Conservation (phyloP, 2,113 vertebrate species). For the Amia ocellicauda region DNA sequence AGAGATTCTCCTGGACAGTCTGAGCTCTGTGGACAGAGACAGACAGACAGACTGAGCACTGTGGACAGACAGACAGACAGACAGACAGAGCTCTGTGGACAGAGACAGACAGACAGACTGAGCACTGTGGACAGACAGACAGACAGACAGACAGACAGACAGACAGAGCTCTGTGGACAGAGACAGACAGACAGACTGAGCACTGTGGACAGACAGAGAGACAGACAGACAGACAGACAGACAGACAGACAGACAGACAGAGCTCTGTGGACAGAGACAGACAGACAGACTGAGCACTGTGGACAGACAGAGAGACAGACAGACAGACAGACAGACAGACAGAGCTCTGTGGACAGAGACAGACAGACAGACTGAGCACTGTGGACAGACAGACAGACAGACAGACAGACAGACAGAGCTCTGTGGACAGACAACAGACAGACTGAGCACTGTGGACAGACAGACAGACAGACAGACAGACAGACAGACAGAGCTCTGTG, state of each 20-base stretch:
- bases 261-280: no score
- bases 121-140: background rate
- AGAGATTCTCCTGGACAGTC: background rate
- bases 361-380: background rate
- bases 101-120: conserved; percentile 13
- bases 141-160: background rate
- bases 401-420: conserved; percentile 10
- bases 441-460: no score
- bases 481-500: background rate
- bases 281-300: no score
- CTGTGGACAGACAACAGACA: no score
- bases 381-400: conserved; percentile 3
- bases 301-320: background rate
- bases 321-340: no score
- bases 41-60: no score
- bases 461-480: conserved; percentile 10
- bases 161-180: background rate
- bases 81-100: no score
- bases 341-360: no score
- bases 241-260: conserved; percentile 1
- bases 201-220: no score
- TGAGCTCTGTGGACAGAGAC: background rate
- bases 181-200: conserved; percentile 1
- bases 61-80: conserved; percentile 9
- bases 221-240: conserved; percentile 10